phyloP scores from a whole-genome alignment of 1,140 invertebrate genomes.

The Drosophila ananassae region DNA sequence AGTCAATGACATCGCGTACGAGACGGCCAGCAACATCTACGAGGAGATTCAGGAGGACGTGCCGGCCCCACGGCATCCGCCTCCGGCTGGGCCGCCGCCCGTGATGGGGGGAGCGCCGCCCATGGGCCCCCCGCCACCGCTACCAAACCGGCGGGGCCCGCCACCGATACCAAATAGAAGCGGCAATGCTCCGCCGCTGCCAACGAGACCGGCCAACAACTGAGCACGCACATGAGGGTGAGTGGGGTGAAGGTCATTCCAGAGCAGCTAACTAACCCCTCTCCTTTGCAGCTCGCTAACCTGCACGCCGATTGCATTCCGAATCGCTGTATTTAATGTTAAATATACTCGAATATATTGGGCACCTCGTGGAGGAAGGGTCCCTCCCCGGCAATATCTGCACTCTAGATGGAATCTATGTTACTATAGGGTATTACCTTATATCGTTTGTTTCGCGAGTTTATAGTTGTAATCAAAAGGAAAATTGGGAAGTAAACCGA shows the following conservation, averaged over 20 bases:
- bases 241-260: background rate
- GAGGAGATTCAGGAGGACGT: slow-evolving; percentile 80
- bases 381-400: slow-evolving; percentile 33
- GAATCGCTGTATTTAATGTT: slow-evolving; percentile 70
- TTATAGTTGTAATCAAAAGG: slow-evolving; percentile 19
- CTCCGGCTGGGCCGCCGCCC: slow-evolving; percentile 55
- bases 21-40: slow-evolving; percentile 70
- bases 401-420: slow-evolving; percentile 24
- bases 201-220: slow-evolving; percentile 75
- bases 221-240: slow-evolving; percentile 49
- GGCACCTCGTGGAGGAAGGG: slow-evolving; percentile 16
- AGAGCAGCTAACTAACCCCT: background rate
- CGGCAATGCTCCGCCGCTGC: slow-evolving; percentile 76
- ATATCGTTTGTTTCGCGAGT: slow-evolving; percentile 34
- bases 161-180: slow-evolving; percentile 87
- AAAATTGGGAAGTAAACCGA: slow-evolving; percentile 16
- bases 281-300: slow-evolving; percentile 39
- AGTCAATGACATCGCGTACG: slow-evolving; percentile 47
- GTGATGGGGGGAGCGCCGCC: slow-evolving; percentile 51
- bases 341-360: slow-evolving; percentile 61
- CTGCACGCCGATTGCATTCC: slow-evolving; percentile 74
- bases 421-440: slow-evolving; percentile 36
- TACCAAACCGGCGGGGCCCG: slow-evolving; percentile 86
- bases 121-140: slow-evolving; percentile 86
- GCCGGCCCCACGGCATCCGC: slow-evolving; percentile 70